Conservation (phyloP, 2,797 vertebrate genomes). For the Helarctos malayanus region DNA sequence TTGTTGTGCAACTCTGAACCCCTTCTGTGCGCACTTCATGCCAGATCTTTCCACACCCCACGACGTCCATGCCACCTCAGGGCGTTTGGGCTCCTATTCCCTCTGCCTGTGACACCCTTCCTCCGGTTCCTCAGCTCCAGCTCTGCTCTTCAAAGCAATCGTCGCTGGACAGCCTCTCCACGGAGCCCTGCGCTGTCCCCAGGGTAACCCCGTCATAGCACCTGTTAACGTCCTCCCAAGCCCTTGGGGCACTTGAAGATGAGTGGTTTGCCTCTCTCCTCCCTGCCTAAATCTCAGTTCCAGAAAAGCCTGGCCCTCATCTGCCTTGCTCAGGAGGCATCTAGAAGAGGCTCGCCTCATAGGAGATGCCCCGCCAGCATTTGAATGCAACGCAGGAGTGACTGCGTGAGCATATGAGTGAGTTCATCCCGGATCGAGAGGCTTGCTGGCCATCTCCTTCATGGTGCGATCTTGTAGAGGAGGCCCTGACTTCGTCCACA, state of each 20-base stretch:
- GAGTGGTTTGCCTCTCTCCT: not conserved
- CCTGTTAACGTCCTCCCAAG: not conserved
- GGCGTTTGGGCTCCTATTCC: too few species aligned
- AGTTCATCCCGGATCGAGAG: not conserved
- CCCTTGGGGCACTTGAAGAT: not conserved
- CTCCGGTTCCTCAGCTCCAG: not conserved
- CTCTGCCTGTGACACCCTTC: not conserved
- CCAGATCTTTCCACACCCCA: not conserved
- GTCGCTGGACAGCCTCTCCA: rapidly evolving
- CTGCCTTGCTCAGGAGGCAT: not conserved
- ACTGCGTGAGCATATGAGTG: not conserved
- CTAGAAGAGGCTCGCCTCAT: not conserved
- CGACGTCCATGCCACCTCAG: not conserved
- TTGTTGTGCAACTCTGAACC: not conserved
- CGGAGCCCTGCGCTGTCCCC: too few species aligned
- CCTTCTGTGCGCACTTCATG: not conserved
- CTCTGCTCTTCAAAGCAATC: not conserved
- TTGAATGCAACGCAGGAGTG: not conserved
- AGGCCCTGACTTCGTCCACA: not conserved
- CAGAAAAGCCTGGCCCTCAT: not conserved
- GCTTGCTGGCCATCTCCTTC: not conserved
- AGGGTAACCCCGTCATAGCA: not conserved
- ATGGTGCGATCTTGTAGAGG: rapidly evolving
- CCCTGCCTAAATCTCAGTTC: not conserved
- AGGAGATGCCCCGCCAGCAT: not conserved